Conservation (phyloP, 2,888 invertebrate species). For the Lordiphosa andalusiaca region DNA sequence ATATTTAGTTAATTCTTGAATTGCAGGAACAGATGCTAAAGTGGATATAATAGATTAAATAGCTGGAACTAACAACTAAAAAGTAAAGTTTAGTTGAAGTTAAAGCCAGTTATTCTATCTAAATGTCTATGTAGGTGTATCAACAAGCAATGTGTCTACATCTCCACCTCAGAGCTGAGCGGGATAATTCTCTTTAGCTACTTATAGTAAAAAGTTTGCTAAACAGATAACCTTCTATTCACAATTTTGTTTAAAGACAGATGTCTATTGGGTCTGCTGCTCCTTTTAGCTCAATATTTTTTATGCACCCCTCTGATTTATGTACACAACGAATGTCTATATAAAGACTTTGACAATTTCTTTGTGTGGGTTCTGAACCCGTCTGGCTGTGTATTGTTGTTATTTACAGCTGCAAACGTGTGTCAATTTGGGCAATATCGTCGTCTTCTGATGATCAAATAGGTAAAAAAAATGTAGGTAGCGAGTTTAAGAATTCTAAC, state of each 20-base stretch:
- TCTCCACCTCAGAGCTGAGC: neutral
- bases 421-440: conserved; percentile 2
- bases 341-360: conserved; percentile 15
- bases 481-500: neutral
- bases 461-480: neutral
- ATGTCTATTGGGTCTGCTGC: conserved; percentile 19
- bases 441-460: conserved; percentile 7
- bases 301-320: neutral
- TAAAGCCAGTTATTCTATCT: no score
- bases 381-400: conserved; percentile 3
- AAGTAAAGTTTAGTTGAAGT: no score
- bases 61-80: no score
- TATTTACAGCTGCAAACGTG: conserved; percentile 9
- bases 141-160: no score
- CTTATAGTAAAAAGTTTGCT: conserved; percentile 6
- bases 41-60: no score
- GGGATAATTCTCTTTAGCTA: conserved; percentile 1
- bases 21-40: no score
- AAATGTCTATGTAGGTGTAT: no score
- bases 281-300: neutral
- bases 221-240: conserved; percentile 15
- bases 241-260: conserved; percentile 18
- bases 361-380: conserved; percentile 8
- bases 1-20: no score
- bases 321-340: conserved; percentile 10